Base-by-base conservation (phyloP, 2,888 invertebrate genomes). In the Timema cristinae region DNA sequence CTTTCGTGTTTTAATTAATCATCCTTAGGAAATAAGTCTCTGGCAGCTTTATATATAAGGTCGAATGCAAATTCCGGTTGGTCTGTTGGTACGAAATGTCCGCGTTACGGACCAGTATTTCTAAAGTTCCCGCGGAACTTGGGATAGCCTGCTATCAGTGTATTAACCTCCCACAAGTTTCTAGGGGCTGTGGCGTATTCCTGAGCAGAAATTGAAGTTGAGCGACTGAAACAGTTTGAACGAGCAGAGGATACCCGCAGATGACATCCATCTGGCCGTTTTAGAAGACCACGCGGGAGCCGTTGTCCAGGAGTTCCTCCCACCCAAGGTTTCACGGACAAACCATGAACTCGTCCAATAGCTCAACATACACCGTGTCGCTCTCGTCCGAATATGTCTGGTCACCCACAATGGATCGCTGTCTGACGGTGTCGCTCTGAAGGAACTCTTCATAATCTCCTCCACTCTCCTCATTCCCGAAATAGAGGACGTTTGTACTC, bases 321-420 rank as follows among this genome's bases (percentile, higher is more conserved):
- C 0, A 86, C 81, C 85, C 85, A 85, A 73, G 81, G 80, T 77
- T 87, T 88, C 4, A 87, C 86, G 48, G 87, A 87, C 13, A n/a
- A n/a, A 81, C 82, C 85, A 87, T 86, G 75, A 86, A 86, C 77
- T 86, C 86, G 0, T 83, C 84, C 67, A 85, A 83, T 0, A 86
- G 81, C 73, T 84, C 84, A 66, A 82, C 79, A 72, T 86, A 86
- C 16, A 86, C 87, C 0, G 83, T 82, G 8, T 83, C 84, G 50
- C 85, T 84, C 0, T 84, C 83, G 1, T 85, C 83, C 76, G 85
- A 86, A 77, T 83, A 83, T 2, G 83, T 83, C 63, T 63, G 63
- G 76, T 82, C 83, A 48, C 87, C 87, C 0, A 86, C 86, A n/a
- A 75, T 87, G 86, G 1, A 87, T 76, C 0, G 86, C 86, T 81